Base-by-base conservation (phyloP, 2,797 vertebrate genomes). In the Melanotaenia nigrans region DNA sequence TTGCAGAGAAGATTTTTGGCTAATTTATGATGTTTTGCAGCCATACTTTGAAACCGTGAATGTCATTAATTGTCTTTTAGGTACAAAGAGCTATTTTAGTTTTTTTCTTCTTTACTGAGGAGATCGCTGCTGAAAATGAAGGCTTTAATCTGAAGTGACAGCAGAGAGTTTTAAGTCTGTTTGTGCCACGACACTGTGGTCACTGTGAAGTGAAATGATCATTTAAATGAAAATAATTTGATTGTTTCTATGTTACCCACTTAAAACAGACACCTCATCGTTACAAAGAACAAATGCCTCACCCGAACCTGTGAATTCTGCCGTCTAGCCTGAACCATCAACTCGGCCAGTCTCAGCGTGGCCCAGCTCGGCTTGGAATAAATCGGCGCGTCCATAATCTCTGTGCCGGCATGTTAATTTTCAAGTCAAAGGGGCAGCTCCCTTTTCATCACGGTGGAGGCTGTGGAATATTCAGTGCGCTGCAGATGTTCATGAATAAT, bases 401-500 rank as follows among this genome's bases (percentile, higher is more conserved):
- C 84, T 90, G 92, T 92, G 94, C 93, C 92, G 93, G 90, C 93
- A 94, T 96, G 95, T 96, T 96, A 95, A 96, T 97, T 96, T 96
- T 95, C 93, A 84, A 96, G 96, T 96, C 96, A 95, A 96, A 93
- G 94, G 95, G 94, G 93, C 94, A 94, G 78, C 83, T 94, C 94
- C 93, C 94, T 95, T 95, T 96, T 95, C 95, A 94, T 96, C 94
- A 85, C 85, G 91, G 90, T 80, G 73, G 88, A 87, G 86, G 86
- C 90, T 92, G 93, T 91, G 86, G 95, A 97, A 96, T 96, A 96
- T 96, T 96, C 96, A 96, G 95, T 93, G 70, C 92, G 93, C 96
- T 96, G 94, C 96, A 97, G 96, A 96, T 97, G 97, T 96, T 98
- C 97, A 97, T 99, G 97, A 99, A 99, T 98, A 98, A 98, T 97